These are phyloP conservation scores for Zonotrichia leucophrys DNA, from an alignment of 2,113 vertebrate species.

Conservation along the genomic window DNA sequence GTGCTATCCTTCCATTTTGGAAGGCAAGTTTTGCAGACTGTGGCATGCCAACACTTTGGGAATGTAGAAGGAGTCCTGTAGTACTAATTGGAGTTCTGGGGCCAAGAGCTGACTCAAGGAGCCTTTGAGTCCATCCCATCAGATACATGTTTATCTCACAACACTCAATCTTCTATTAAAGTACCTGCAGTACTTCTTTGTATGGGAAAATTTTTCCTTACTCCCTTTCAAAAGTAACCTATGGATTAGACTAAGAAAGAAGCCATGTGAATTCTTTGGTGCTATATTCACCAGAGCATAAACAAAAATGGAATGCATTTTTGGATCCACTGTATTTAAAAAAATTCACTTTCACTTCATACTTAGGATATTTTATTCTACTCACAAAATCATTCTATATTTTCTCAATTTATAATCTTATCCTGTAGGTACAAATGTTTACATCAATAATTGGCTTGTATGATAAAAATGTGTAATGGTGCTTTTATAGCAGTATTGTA, in stretches of 20 bases:
- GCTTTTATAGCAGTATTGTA: background rate
- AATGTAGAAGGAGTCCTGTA: fast-evolving
- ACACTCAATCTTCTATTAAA: background rate
- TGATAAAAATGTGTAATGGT: background rate
- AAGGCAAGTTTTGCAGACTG: background rate
- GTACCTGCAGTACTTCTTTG: background rate
- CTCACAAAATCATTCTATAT: background rate
- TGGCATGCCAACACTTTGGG: background rate
- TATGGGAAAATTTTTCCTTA: background rate
- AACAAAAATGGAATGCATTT: background rate
- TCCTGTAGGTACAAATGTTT: background rate
- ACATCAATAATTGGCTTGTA: background rate
- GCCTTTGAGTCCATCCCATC: background rate
- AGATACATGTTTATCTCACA: fast-evolving
- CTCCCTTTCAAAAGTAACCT: background rate
- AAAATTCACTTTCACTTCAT: background rate
- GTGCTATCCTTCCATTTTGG: background rate
- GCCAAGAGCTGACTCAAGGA: background rate
- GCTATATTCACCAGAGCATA: background rate
- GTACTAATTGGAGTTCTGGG: background rate
- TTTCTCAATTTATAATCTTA: background rate
- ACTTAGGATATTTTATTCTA: background rate
- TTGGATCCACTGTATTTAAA: background rate
- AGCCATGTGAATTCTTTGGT: background rate
- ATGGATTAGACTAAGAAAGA: background rate